These are phyloP conservation scores for Greenwoodochromis staneri DNA, from an alignment of 2,113 vertebrate genomes.

Conservation along the genomic window DNA sequence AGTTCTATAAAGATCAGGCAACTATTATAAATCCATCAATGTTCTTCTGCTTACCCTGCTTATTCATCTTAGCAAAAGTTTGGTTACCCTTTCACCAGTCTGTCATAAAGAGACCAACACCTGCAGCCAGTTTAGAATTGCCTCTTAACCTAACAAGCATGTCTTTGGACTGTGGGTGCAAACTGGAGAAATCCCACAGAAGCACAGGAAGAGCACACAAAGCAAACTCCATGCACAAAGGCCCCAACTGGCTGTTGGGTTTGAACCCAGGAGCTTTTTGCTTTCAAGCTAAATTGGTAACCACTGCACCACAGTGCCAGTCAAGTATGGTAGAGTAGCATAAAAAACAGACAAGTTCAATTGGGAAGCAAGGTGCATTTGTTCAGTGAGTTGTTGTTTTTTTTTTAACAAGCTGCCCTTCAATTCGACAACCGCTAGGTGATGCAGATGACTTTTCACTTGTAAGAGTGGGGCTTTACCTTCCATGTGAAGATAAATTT, in stretches of 20 bases:
- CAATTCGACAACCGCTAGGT: rapidly evolving
- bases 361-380: not conserved
- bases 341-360: not conserved
- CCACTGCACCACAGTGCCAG: not conserved
- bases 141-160: not conserved
- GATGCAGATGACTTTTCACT: not conserved
- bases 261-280: not conserved
- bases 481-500: not conserved
- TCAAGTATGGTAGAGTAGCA: not conserved
- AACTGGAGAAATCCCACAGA: not conserved
- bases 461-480: not conserved
- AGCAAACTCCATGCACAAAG: not conserved
- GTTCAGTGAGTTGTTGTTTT: not conserved
- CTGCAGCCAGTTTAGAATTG: not conserved
- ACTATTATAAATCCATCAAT: not conserved
- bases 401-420: not conserved
- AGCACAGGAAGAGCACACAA: not conserved
- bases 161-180: not conserved
- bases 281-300: not conserved
- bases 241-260: not conserved
- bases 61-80: not conserved
- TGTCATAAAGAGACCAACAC: not conserved
- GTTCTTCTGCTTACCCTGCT: not conserved
- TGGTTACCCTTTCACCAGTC: not conserved
- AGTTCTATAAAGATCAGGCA: not conserved